Evolutionary conservation across 2,888 invertebrate genomes (phyloP).

Genomic region (Brachyopa scutellaris): DNA sequence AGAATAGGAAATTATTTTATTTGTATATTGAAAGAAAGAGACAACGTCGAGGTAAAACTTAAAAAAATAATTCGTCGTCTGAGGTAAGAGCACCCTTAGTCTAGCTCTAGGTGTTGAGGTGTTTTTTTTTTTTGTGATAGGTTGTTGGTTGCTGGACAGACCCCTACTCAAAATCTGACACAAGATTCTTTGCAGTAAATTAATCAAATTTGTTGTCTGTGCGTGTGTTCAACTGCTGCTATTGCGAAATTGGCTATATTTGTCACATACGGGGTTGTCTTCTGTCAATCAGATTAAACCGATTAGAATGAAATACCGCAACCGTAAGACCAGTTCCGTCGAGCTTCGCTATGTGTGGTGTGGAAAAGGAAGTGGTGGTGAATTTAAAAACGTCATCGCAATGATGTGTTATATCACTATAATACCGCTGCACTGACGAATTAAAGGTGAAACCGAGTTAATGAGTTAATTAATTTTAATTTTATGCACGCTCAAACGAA

Average conservation of each 20-base stretch:
- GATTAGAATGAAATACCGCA: conserved; percentile 59
- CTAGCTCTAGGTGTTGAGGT: conserved; percentile 53
- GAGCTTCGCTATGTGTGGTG: too few relatives aligned
- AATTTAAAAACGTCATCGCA: conserved; percentile 47
- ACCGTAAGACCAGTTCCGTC: too few relatives aligned
- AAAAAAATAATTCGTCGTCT: conserved; percentile 26
- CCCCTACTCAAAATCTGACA: conserved; percentile 63
- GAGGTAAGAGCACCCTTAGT: not conserved
- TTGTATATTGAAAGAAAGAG: not conserved
- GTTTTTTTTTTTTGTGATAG: conserved; percentile 40
- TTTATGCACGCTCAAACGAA: not conserved
- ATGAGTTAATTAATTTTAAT: conserved; percentile 45
- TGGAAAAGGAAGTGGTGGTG: too few relatives aligned
- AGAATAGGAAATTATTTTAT: conserved; percentile 32
- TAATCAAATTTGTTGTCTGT: conserved; percentile 37
- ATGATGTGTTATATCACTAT: conserved; percentile 31
- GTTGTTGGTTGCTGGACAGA: conserved; percentile 28
- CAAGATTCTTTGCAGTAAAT: conserved; percentile 59
- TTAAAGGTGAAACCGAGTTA: conserved; percentile 7
- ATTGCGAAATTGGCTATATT: conserved; percentile 64
- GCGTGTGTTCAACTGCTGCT: conserved; percentile 1
- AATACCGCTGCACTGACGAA: not conserved
- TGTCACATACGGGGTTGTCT: conserved; percentile 64
- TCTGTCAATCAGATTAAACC: conserved; percentile 69
- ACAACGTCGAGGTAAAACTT: not conserved